Percentiles rank a stretch among this genome's conserved stretches.
Evolutionary conservation across 2,797 vertebrate species (phyloP).

Genomic region (Typhlichthys eigenmanni): DNA sequence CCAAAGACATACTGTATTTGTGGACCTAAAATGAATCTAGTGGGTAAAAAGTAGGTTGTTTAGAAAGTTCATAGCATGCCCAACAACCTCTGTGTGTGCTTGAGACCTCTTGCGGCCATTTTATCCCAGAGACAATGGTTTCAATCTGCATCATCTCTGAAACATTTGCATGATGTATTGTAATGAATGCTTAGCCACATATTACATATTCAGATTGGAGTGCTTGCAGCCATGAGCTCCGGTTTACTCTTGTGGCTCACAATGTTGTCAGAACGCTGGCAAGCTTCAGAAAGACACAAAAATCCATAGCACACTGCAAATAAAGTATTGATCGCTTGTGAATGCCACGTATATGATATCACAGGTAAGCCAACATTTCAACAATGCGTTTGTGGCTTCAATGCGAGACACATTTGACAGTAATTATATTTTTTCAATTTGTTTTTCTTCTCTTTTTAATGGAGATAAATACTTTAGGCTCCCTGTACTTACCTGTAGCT

Average conservation of each 20-base stretch:
- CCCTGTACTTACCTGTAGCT: too few relatives aligned
- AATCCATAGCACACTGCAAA: neutral
- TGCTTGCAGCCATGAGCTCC: neutral
- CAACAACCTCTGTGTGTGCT: neutral
- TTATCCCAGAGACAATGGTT: neutral
- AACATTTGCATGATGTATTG: neutral
- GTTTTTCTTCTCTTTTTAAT: too few relatives aligned
- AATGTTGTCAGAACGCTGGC: neutral
- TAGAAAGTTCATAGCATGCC: neutral
- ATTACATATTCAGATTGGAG: neutral
- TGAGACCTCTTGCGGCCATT: conserved; percentile 1
- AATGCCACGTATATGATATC: neutral
- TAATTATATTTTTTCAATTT: too few relatives aligned
- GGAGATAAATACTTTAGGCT: too few relatives aligned
- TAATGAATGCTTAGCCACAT: conserved; percentile 4
- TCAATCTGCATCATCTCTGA: neutral
- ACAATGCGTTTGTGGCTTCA: too few relatives aligned
- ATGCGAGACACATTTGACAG: too few relatives aligned
- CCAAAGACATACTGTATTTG: too few relatives aligned
- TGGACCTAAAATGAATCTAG: too few relatives aligned
- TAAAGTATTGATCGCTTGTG: neutral
- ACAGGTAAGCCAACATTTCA: neutral
- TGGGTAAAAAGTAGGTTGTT: too few relatives aligned
- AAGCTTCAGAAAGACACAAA: neutral
- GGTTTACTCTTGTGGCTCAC: neutral